Evolutionary conservation across 1,140 invertebrate species (phyloP), one percentile per base, ranked within the genome.

Genomic region (Bombus waltoni): DNA sequence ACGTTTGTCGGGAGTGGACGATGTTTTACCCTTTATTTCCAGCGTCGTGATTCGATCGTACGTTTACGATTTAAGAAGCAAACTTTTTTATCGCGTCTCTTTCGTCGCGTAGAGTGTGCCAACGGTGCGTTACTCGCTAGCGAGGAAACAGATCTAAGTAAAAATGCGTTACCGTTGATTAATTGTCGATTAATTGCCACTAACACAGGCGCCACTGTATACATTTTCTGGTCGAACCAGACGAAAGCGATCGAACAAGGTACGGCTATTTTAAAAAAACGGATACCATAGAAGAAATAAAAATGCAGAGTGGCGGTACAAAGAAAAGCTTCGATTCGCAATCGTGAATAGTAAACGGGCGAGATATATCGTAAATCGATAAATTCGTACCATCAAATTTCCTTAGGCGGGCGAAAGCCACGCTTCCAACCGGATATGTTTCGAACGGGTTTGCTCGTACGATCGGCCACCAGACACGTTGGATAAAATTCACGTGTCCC

Each of bases 401-500:
- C 78, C 32, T 80, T 66, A 18, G 65, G 25, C 44, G 32, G 35
- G 5, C 32, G 40, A 42, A n/a, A 47, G 32, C 44, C 32, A 47
- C 40, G 32, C 25, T 70, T 22, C 65, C 44, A 80, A n/a, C 78
- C 78, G 78, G 65, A 53, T 77, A 47, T 70, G 44, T 70, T 80
- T 40, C 70, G 57, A 38, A 66, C 86, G 57, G 42, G 66, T 75
- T 53, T 73, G 77, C 80, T 57, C 44, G 86, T 77, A 79, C 68
- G 72, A 85, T 88, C 74, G 86, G 86, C 44, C 73, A 57, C 53
- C 59, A 74, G 73, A 82, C 68, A 73, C 70, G 79, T 42, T 83
- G 72, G 84, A 73, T 85, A 77, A 88, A 73, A 88, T 85, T 76
- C 87, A 80, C 88, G 88, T 81, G 88, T 81, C 74, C 66, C 82